Evolutionary conservation across 2,113 vertebrate genomes (phyloP), one percentile per base, ranked within the genome.

Genomic region (Orthonyx spaldingii): DNA sequence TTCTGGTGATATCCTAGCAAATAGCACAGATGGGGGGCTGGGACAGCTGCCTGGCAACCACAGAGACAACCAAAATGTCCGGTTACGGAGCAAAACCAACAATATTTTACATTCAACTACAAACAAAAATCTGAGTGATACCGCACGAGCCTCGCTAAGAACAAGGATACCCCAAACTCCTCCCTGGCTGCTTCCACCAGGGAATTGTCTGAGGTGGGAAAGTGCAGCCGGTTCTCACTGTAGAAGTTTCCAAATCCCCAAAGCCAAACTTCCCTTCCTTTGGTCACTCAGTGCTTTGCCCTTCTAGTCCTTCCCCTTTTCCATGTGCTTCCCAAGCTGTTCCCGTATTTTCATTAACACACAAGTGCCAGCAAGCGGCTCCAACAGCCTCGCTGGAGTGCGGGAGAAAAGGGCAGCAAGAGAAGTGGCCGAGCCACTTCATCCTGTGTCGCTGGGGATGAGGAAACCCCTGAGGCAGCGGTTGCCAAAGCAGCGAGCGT

Each of bases 111-210:
- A 24, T 42, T 69, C 52, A 10, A 0, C 7, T 24, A 19, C 9
- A 28, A 79, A 5, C 4, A 9, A 1, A 42, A 66, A 69, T 10
- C 11, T 1, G 1, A 16, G n/a, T 0, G 15, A 1, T 3, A 16
- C 32, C 0, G 0, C 47, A 12, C 1, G 3, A 83, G 16, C 7
- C 13, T 59, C 42, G 4, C 65, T 26, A 1, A 9, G 52, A 30
- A 12, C 9, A 1, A 0, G 11, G 33, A 1, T 7, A 10, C 6
- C 32, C 23, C 24, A 13, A 16, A 0, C 12, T 5, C n/a, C 53
- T 44, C 37, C 80, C 37, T 15, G 9, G 32, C 28, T 80, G 8
- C 3, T 28, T 13, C 69, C 50, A 9, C 44, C 7, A 1, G 4
- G 4, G 39, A 39, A 13, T 23, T 1, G 1, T 18, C 28, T 14